Evolutionary conservation across 2,797 vertebrate species (phyloP).

Genomic region (Sparidentex hasta): DNA sequence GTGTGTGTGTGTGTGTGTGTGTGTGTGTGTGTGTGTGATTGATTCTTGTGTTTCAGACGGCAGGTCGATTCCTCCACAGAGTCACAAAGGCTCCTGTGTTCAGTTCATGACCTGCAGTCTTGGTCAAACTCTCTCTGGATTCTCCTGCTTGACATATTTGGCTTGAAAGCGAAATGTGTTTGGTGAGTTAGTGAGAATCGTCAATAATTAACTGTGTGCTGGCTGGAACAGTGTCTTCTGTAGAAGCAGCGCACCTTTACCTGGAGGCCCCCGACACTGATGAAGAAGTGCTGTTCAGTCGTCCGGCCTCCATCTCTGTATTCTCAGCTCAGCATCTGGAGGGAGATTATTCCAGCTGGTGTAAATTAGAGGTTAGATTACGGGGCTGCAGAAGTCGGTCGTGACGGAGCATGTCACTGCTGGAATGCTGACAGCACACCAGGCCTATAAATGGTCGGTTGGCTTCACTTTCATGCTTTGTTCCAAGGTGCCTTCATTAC

Average conservation of each 20-base stretch:
- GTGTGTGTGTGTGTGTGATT: not conserved
- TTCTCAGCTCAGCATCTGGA: constrained; percentile 73
- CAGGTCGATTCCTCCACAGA: not conserved
- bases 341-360: constrained; percentile 67
- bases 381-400: constrained; percentile 48
- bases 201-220: constrained; percentile 69
- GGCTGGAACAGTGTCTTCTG: constrained; percentile 35
- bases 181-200: constrained; percentile 43
- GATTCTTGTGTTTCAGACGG: not conserved
- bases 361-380: constrained; percentile 77
- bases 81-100: not conserved
- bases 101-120: constrained; percentile 27
- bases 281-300: constrained; percentile 16
- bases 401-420: constrained; percentile 70
- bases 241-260: not conserved
- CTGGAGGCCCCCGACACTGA: not conserved
- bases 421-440: constrained; percentile 71
- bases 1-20: not conserved
- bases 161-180: constrained; percentile 28
- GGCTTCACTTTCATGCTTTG: constrained; percentile 15
- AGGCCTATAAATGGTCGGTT: constrained; percentile 4
- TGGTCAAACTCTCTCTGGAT: constrained; percentile 1
- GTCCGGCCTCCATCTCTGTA: constrained; percentile 42
- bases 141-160: constrained; percentile 24
- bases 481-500: constrained; percentile 7